phyloP scores from a whole-genome alignment of 1,140 invertebrate genomes.

The Bombus consobrinus region DNA sequence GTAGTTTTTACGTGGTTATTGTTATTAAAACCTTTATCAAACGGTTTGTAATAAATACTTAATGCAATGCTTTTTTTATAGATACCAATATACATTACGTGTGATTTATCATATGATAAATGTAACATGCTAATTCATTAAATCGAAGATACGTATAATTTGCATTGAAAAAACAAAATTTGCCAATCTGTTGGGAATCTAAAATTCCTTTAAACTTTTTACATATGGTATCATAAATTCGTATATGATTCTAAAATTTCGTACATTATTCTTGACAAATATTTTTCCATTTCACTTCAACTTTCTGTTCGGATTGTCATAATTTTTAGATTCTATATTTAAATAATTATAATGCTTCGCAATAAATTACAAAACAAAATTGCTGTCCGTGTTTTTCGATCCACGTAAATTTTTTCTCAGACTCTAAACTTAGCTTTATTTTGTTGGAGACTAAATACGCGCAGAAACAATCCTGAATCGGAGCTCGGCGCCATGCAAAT shows the following conservation, averaged over 20 bases:
- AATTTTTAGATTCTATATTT: background rate
- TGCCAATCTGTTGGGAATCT: background rate
- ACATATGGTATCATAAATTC: background rate
- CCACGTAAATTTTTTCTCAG: background rate
- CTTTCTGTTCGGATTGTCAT: background rate
- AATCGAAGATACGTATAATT: too few species aligned
- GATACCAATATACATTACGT: background rate
- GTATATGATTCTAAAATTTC: too few species aligned
- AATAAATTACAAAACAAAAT: background rate
- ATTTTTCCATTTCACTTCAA: background rate
- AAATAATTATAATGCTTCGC: too few species aligned
- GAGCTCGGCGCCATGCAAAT: constrained; percentile 29
- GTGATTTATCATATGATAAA: background rate
- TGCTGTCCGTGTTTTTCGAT: background rate
- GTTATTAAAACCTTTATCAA: background rate
- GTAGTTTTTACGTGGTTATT: too few species aligned
- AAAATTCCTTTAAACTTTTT: background rate
- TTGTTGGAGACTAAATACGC: background rate
- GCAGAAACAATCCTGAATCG: constrained; percentile 16
- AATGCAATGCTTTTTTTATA: background rate
- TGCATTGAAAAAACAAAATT: too few species aligned
- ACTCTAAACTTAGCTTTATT: background rate
- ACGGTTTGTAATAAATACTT: background rate
- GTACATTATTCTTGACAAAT: background rate
- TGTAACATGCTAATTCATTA: too few species aligned